These are phyloP conservation scores for Aldrovandia affinis DNA, from an alignment of 2,797 vertebrate species.

Conservation along the genomic window DNA sequence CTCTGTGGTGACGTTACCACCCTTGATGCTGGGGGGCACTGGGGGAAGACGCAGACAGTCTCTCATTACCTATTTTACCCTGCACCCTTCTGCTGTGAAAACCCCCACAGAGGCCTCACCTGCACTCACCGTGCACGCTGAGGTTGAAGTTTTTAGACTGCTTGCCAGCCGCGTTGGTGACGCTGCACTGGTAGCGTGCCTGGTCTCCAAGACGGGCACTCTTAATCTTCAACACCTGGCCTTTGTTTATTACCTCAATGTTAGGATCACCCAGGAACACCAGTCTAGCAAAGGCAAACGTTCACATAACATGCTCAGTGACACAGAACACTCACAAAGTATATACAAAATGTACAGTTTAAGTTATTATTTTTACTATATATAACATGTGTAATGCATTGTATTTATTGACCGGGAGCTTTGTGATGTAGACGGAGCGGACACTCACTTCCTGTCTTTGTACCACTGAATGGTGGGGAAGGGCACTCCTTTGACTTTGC, in stretches of 20 bases:
- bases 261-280: conserved; percentile 88
- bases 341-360: neutral
- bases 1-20: conserved; percentile 83
- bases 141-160: conserved; percentile 86
- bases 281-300: conserved; percentile 66
- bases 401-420: neutral
- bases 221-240: conserved; percentile 85
- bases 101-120: neutral
- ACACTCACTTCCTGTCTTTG: conserved; percentile 92
- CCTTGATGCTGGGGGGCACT: conserved; percentile 93
- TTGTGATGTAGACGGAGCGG: neutral
- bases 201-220: conserved; percentile 85
- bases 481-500: conserved; percentile 85
- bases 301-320: neutral
- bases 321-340: neutral
- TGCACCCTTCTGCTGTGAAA: neutral
- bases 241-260: conserved; percentile 78
- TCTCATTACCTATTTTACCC: neutral
- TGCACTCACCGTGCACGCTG: conserved; percentile 79
- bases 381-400: neutral
- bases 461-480: conserved; percentile 91
- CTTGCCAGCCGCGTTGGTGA: conserved; percentile 85
- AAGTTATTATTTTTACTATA: neutral
- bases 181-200: conserved; percentile 89
- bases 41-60: conserved; percentile 32